Evolutionary conservation across 2,888 invertebrate genomes (phyloP).

Genomic region (Pandemis corylana): DNA sequence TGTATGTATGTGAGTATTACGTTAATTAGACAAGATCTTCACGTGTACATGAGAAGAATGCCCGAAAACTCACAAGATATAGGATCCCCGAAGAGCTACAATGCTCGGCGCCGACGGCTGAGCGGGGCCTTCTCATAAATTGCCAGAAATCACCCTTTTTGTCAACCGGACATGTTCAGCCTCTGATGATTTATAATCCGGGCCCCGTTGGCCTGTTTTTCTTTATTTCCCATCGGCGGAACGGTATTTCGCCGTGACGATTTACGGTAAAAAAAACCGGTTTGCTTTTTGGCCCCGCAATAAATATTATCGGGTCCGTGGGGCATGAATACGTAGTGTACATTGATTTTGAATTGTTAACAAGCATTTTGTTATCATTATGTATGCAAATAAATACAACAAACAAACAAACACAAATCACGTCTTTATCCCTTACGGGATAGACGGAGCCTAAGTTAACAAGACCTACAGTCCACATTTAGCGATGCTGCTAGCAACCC

Average conservation of each 20-base stretch:
- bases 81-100: conserved; percentile 7
- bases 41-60: too few species aligned
- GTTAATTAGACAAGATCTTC: too few species aligned
- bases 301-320: conserved; percentile 2
- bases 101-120: neutral
- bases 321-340: neutral
- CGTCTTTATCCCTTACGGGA: too few species aligned
- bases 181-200: conserved; percentile 38
- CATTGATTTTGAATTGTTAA: conserved; percentile 9
- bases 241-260: conserved; percentile 40
- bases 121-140: conserved; percentile 28
- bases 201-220: conserved; percentile 36
- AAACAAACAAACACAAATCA: too few species aligned
- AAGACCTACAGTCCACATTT: too few species aligned
- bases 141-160: conserved; percentile 41
- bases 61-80: neutral
- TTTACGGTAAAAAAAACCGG: conserved; percentile 31
- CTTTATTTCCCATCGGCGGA: conserved; percentile 35
- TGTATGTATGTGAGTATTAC: too few species aligned
- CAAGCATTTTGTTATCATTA: neutral
- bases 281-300: conserved; percentile 27
- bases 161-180: conserved; percentile 42
- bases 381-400: too few species aligned
- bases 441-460: too few species aligned
- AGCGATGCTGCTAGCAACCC: too few species aligned